A percentile compares a stretch with the other conserved stretches of the same genome.
Conservation (phyloP, 2,888 invertebrate species). For the Pollenia amentaria region DNA sequence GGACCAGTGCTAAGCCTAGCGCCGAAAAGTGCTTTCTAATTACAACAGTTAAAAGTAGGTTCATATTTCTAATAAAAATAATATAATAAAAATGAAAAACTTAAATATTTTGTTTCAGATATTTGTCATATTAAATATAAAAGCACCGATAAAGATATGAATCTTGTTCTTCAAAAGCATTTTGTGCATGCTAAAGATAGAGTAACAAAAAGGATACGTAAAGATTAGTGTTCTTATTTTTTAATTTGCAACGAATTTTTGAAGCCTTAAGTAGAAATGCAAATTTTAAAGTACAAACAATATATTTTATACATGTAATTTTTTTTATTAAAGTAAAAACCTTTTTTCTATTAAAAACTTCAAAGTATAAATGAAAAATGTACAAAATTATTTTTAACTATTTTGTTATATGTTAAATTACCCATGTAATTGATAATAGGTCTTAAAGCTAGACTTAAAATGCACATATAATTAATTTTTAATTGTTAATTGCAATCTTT, state of each 20-base stretch:
- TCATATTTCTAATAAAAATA: constrained; percentile 22
- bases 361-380: constrained; percentile 15
- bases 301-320: neutral
- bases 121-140: too few species aligned
- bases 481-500: too few species aligned
- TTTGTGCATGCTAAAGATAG: neutral
- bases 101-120: too few species aligned
- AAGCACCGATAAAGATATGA: too few species aligned
- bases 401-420: constrained; percentile 13
- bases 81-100: too few species aligned
- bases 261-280: constrained; percentile 17
- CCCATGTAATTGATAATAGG: neutral
- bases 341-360: neutral
- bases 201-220: constrained; percentile 22
- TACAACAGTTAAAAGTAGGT: constrained; percentile 51
- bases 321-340: too few species aligned
- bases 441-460: too few species aligned
- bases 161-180: too few species aligned
- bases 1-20: constrained; percentile 49
- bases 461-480: too few species aligned
- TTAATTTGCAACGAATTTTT: neutral
- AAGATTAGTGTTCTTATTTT: constrained; percentile 36
- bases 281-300: constrained; percentile 17
- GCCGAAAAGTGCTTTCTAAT: constrained; percentile 57
- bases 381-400: neutral